A percentile compares a stretch with the other conserved stretches of the same genome.
Conservation (phyloP, 2,888 invertebrate genomes). For the Gymnocheta viridis region DNA sequence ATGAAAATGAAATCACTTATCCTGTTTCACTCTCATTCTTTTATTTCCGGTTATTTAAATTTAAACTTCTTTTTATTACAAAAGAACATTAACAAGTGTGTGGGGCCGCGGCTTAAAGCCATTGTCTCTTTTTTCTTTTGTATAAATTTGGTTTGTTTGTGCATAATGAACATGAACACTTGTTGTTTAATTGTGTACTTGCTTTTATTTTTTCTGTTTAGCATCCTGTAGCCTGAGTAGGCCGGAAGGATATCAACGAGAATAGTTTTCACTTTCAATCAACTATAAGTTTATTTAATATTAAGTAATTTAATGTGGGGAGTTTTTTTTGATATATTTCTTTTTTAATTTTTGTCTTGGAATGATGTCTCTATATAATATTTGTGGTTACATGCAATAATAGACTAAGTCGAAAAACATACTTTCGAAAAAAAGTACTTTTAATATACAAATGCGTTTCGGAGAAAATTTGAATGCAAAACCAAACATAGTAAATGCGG, state of each 20-base stretch:
- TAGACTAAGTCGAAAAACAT: too few relatives aligned
- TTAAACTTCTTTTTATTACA: slow-evolving; percentile 12
- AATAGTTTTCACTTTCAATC: slow-evolving; percentile 67
- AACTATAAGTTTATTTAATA: not conserved
- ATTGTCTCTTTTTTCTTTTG: slow-evolving; percentile 49
- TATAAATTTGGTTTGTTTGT: slow-evolving; percentile 12
- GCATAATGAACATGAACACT: slow-evolving; percentile 37
- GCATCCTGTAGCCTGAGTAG: slow-evolving; percentile 55
- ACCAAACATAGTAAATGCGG: too few relatives aligned
- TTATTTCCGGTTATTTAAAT: slow-evolving; percentile 59
- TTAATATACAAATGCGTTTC: too few relatives aligned
- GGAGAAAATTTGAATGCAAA: too few relatives aligned
- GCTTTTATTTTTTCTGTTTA: slow-evolving; percentile 36
- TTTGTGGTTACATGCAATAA: too few relatives aligned
- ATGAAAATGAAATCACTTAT: slow-evolving; percentile 62
- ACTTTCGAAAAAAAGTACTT: too few relatives aligned
- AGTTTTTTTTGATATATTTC: not conserved
- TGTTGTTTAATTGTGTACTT: slow-evolving; percentile 53
- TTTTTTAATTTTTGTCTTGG: not conserved
- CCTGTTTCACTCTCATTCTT: slow-evolving; percentile 49
- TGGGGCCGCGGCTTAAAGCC: not conserved
- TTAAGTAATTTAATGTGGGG: slow-evolving; percentile 1
- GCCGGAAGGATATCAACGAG: slow-evolving; percentile 64
- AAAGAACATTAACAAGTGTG: slow-evolving; percentile 59
- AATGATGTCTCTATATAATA: too few relatives aligned